Evolutionary conservation across 2,797 vertebrate species (phyloP).

Genomic region (Hafferia zeledoni): DNA sequence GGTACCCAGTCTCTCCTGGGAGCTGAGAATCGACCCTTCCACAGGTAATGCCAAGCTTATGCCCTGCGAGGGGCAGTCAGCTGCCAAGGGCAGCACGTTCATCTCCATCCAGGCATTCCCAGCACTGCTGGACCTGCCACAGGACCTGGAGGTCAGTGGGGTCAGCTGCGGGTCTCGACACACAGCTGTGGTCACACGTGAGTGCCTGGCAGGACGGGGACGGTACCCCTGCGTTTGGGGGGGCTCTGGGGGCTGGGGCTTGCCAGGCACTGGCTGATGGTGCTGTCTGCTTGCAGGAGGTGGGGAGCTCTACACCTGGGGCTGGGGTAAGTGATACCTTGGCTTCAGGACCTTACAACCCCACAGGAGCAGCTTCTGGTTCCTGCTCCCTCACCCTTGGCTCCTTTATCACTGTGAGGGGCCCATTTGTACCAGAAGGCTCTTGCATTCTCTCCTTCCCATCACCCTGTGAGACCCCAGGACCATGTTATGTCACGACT

Average conservation of each 20-base stretch:
- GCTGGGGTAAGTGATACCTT: conserved; percentile 88
- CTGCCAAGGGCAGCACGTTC: conserved; percentile 67
- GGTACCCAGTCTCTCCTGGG: accelerated
- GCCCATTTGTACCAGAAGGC: accelerated
- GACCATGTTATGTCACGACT: accelerated
- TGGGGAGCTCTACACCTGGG: conserved; percentile 93
- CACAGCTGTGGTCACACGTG: conserved; percentile 88
- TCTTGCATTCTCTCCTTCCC: not conserved
- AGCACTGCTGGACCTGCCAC: conserved; percentile 86
- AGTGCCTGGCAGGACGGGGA: not conserved
- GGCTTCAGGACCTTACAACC: accelerated
- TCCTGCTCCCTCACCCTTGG: not conserved
- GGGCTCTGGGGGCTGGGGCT: accelerated
- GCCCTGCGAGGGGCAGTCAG: accelerated
- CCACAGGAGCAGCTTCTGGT: not conserved
- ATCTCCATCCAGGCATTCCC: conserved; percentile 94
- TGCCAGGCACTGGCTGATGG: accelerated
- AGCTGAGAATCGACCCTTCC: not conserved
- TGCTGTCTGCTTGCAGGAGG: conserved; percentile 73
- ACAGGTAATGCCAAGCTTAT: not conserved
- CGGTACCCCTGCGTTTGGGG: accelerated
- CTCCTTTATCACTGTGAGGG: accelerated
- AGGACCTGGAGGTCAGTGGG: conserved; percentile 73
- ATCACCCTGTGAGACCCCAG: accelerated
- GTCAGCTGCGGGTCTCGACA: conserved; percentile 93